Conservation (phyloP, 2,113 vertebrate species). For the Apistogramma diplotaenia region DNA sequence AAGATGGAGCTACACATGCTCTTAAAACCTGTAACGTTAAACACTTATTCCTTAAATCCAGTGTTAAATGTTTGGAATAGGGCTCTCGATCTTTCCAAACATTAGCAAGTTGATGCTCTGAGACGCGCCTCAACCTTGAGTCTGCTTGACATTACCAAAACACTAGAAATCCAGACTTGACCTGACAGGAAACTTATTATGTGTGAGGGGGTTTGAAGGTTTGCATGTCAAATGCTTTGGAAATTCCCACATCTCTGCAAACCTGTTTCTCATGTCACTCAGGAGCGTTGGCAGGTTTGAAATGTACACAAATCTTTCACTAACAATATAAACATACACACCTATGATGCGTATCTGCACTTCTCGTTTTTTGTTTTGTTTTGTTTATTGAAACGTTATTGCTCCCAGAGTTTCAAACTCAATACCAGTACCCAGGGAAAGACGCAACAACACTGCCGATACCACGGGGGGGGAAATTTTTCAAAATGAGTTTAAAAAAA, state of each 20-base stretch:
- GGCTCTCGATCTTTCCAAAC: neutral
- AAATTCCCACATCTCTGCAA: constrained; percentile 1
- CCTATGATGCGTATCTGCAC: neutral
- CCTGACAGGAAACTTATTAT: constrained; percentile 17
- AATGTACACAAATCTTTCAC: neutral
- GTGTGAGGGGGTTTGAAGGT: constrained; percentile 10
- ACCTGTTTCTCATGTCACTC: constrained; percentile 31
- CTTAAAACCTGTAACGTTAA: neutral
- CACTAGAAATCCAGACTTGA: constrained; percentile 2
- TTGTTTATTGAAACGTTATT: neutral
- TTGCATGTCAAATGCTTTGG: constrained; percentile 13
- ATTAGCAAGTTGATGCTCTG: neutral
- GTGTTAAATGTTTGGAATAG: neutral
- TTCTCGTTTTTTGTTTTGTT: too few species aligned
- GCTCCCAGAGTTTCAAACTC: neutral
- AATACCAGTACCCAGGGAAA: too few species aligned
- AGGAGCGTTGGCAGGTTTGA: neutral
- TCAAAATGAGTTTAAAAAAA: neutral
- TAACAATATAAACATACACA: neutral
- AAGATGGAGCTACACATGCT: neutral
- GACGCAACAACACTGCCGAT: too few species aligned
- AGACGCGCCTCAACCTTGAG: neutral
- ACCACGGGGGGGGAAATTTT: too few species aligned
- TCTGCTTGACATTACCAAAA: constrained; percentile 30
- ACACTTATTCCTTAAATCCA: neutral